Evolutionary conservation across 2,797 vertebrate species (phyloP).

Genomic region (Lophius americanus): DNA sequence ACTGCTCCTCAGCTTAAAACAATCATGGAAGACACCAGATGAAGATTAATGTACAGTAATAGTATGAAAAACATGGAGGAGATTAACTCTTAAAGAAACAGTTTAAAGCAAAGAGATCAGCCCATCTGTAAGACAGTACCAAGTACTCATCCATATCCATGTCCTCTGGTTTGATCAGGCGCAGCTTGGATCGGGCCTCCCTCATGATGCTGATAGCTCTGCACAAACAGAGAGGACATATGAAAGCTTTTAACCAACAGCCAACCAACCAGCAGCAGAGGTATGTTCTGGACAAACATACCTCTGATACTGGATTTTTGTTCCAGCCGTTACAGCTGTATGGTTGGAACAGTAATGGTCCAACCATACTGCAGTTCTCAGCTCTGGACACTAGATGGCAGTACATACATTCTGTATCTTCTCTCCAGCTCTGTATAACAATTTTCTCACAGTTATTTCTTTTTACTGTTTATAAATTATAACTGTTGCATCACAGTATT

Average conservation of each 20-base stretch:
- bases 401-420: not conserved
- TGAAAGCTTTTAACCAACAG: not conserved
- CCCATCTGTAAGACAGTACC: slow-evolving; percentile 72
- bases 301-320: too few species aligned
- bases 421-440: not conserved
- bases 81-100: not conserved
- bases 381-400: slow-evolving; percentile 54
- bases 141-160: slow-evolving; percentile 97
- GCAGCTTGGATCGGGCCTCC: slow-evolving; percentile 91
- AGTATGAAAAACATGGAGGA: not conserved
- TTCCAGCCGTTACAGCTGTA: too few species aligned
- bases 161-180: slow-evolving; percentile 93
- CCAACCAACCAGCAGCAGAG: too few species aligned
- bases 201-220: slow-evolving; percentile 98
- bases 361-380: slow-evolving; percentile 12
- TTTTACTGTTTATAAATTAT: too few species aligned
- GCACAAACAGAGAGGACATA: slow-evolving; percentile 12
- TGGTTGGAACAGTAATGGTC: too few species aligned
- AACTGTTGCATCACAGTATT: too few species aligned
- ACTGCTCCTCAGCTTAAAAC: not conserved
- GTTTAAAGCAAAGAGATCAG: not conserved
- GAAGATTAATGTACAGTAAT: not conserved
- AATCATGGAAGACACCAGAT: not conserved
- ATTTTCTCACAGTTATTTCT: too few species aligned
- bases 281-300: too few species aligned